Base-by-base conservation (phyloP, 2,113 vertebrate species). In the Hyaena hyaena region DNA sequence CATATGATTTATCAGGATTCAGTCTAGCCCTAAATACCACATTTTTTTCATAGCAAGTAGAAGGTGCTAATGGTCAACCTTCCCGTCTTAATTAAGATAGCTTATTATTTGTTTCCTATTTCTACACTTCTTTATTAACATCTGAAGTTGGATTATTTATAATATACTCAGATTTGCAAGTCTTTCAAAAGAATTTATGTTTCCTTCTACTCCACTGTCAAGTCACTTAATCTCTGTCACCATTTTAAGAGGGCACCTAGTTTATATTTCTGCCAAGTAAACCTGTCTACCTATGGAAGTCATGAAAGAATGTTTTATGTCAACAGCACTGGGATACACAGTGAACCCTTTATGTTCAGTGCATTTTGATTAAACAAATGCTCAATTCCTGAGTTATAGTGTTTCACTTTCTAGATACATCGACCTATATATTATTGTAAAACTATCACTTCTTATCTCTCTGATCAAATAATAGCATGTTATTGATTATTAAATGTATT, bases 141-240 rank as follows among this genome's bases (percentile, higher is more conserved):
- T 2, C 35, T 65, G 9, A 65, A 88, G 9, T 48, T 81, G 4
- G 2, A 45, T 93, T 92, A 93, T 39, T 83, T 88, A 83, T 95
- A 68, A 87, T 55, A n/a, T 10, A 50, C 10, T 84, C 5, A 87
- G 35, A 10, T 31, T 85, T 95, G 53, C 26, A 48, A 84, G 23
- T 45, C 28, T 97, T 97, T 89, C 53, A 21, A 81, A 85, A 85
- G 2, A 88, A 94, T 95, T 95, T 68, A 82, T 61, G 50, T 45
- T 87, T 81, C 31, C 48, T 87, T 96, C 93, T 48, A 55, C n/a
- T 85, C 8, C 4, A 68, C n/a, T 28, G 0, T 86, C 58, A 68
- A 55, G 80, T 90, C 24, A 80, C 10, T 93, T 96, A 4, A 83
- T 98, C 43, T 98, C 4, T 81, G 10, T 79, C 23, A 48, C 16